phyloP scores from a whole-genome alignment of 2,888 invertebrate genomes.

The Ectemnius cavifrons region DNA sequence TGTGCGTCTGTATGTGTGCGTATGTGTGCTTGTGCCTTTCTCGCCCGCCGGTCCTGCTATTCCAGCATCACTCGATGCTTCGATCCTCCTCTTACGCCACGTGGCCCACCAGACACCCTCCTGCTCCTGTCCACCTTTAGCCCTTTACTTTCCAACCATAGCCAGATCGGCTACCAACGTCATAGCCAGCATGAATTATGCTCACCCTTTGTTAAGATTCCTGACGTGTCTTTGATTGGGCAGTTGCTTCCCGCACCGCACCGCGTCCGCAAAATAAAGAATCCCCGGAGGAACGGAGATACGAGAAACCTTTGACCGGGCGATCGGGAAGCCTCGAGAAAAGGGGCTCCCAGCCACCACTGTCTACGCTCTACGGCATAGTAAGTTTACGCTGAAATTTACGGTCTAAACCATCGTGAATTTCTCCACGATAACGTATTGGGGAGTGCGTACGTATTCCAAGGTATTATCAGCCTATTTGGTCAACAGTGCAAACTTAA shows the following conservation, averaged over 20 bases:
- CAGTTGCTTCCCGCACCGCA: constrained; percentile 12
- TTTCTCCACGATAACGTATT: not conserved
- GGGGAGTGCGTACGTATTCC: not conserved
- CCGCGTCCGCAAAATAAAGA: constrained; percentile 31
- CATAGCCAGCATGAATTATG: constrained; percentile 53
- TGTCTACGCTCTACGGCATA: not conserved
- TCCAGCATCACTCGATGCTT: constrained; percentile 3
- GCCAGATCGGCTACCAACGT: constrained; percentile 61
- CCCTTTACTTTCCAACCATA: constrained; percentile 24
- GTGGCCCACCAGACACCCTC: constrained; percentile 7
- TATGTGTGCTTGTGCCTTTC: too few relatives aligned
- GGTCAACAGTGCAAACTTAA: constrained; percentile 12
- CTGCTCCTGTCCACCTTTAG: constrained; percentile 7
- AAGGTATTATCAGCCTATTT: constrained; percentile 33
- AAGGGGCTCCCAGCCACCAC: constrained; percentile 30
- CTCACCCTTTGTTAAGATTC: constrained; percentile 59
- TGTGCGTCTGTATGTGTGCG: too few relatives aligned
- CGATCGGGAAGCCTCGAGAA: not conserved
- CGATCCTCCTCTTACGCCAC: not conserved
- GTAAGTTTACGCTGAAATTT: constrained; percentile 39
- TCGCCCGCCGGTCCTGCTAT: not conserved
- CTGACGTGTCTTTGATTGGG: constrained; percentile 65
- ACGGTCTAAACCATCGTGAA: constrained; percentile 36
- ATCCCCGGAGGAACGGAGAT: constrained; percentile 34
- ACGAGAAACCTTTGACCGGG: constrained; percentile 57